Evolutionary conservation across 1,140 invertebrate genomes (phyloP).

Genomic region (Caenorhabditis remanei): DNA sequence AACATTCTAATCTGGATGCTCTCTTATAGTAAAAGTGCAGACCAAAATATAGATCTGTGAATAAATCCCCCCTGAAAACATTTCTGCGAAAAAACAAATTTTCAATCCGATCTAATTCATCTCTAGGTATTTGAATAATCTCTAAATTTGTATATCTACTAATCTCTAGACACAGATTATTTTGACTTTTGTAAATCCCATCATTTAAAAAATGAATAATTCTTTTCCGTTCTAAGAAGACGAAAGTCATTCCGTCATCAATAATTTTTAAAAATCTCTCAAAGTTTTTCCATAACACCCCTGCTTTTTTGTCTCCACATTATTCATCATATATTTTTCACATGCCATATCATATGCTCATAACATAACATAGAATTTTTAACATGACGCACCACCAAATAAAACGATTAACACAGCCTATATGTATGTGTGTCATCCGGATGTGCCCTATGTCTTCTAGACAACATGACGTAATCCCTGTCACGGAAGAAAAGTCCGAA

Average conservation of each 20-base stretch:
- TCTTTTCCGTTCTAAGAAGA: not conserved
- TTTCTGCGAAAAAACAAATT: too few relatives aligned
- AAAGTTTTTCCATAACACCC: not conserved
- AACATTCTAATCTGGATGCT: too few relatives aligned
- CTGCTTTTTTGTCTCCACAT: not conserved
- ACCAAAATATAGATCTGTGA: not conserved
- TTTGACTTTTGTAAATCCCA: not conserved
- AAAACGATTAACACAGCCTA: slow-evolving; percentile 37
- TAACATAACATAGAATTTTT: not conserved
- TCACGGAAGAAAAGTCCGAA: slow-evolving; percentile 28
- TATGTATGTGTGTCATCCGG: slow-evolving; percentile 20
- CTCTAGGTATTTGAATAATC: slow-evolving; percentile 21
- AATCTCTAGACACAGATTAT: slow-evolving; percentile 15
- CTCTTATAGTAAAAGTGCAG: not conserved
- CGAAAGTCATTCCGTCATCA: not conserved
- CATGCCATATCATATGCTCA: not conserved
- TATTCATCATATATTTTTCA: not conserved
- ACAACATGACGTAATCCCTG: slow-evolving; percentile 35
- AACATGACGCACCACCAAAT: slow-evolving; percentile 23
- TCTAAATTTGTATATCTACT: not conserved
- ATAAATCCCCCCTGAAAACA: not conserved
- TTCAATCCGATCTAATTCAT: not conserved
- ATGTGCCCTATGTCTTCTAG: slow-evolving; percentile 34
- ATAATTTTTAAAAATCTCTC: not conserved
- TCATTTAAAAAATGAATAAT: not conserved